Evolutionary conservation across 2,113 vertebrate species (phyloP).

Genomic region (Daboia siamensis): DNA sequence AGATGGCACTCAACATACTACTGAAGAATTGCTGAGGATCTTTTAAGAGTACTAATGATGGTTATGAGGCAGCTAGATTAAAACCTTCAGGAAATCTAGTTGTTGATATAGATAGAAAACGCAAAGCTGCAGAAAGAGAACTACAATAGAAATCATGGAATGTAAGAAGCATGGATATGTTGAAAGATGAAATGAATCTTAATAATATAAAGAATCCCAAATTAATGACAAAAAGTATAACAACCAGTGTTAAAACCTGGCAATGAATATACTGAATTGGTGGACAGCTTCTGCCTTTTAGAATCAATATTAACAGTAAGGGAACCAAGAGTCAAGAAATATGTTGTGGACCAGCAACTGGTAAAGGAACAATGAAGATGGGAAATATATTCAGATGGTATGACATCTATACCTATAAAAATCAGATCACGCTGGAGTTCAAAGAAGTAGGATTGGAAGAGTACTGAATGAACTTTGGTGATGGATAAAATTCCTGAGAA

Average conservation of each 20-base stretch:
- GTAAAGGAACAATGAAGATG: not conserved
- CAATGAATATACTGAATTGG: not conserved
- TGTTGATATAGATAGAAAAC: not conserved
- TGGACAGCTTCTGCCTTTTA: not conserved
- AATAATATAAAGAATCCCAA: not conserved
- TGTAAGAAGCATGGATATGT: not conserved
- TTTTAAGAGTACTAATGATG: not conserved
- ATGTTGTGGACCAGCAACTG: not conserved
- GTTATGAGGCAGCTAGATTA: not conserved
- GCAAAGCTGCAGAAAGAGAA: not conserved
- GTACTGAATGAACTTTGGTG: not conserved
- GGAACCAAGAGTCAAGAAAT: not conserved
- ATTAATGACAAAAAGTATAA: not conserved
- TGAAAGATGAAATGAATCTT: not conserved
- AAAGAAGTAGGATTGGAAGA: not conserved
- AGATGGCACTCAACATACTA: not conserved
- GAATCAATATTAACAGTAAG: not conserved
- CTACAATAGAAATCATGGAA: not conserved
- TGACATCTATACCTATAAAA: not conserved
- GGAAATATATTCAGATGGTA: not conserved
- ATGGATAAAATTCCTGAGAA: not conserved
- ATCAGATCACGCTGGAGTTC: not conserved
- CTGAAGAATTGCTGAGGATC: not conserved
- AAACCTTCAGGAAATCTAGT: not conserved
- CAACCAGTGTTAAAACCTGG: not conserved